Evolutionary conservation across 1,140 invertebrate species (phyloP), one percentile per base, ranked within the genome.

Genomic region (Armadillidium nasatum): DNA sequence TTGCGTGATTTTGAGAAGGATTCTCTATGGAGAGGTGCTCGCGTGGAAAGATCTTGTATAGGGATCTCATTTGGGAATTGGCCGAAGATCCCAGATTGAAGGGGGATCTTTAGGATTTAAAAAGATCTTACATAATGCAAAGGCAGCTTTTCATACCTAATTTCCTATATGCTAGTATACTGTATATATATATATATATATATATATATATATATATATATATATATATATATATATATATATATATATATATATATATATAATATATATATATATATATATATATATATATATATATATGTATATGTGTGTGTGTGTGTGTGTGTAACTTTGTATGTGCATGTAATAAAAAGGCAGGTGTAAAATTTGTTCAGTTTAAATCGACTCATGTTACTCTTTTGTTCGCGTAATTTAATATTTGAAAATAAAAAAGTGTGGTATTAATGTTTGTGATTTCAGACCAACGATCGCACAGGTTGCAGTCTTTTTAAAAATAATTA

Each of bases 141-240:
- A 50, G 9, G 46, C 46, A 50, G 46, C 46, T 50, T 50, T 50
- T 50, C 46, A 50, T 15, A 50, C 46, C 46, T 50, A 9, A 50
- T 50, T 50, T 15, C 15, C n/a, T n/a, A n/a, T n/a, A n/a, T n/a
- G n/a, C n/a, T n/a, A n/a, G n/a, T n/a, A n/a, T n/a, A n/a, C n/a
- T n/a, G n/a, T n/a, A n/a, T n/a, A n/a, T n/a, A n/a, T n/a, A n/a
- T n/a, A 15, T 10, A 50, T 10, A 9, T 50, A 50, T 50, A 15
- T 10, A 50, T 10, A 9, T 50, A 50, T 50, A 50, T 50, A 50
- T 50, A 50, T 10, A 10, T 50, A 50, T 50, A 50, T 50, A 50
- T 50, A 50, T 50, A 50, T 50, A 50, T 50, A 50, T 50, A 50
- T 50, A 50, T 50, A 50, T 50, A 50, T 50, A 50, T 50, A 50